Conservation (phyloP, 2,113 vertebrate genomes). For the Tapirus terrestris region DNA sequence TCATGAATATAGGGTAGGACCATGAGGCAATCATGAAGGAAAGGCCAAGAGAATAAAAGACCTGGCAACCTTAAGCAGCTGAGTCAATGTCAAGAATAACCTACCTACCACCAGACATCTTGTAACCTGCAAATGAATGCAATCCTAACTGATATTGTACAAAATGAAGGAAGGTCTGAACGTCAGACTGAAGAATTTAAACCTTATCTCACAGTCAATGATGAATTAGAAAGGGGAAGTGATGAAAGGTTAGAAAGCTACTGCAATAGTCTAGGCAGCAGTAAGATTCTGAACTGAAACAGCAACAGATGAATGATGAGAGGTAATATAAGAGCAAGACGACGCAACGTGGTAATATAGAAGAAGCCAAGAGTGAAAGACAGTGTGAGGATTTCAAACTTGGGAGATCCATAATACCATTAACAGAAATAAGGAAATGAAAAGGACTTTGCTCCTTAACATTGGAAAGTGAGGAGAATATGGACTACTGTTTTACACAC, state of each 20-base stretch:
- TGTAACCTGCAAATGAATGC: not conserved
- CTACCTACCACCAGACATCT: not conserved
- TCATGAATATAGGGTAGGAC: not conserved
- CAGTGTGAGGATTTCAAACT: not conserved
- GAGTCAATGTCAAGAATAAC: not conserved
- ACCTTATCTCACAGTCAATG: not conserved
- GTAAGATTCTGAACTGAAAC: not conserved
- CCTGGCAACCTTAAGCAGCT: not conserved
- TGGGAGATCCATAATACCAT: not conserved
- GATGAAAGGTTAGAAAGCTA: not conserved
- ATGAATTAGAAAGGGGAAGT: not conserved
- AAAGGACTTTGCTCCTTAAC: not conserved
- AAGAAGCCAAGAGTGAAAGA: not conserved
- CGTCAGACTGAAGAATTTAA: not conserved
- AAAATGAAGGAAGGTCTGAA: not conserved
- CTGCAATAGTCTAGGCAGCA: not conserved
- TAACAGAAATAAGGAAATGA: not conserved
- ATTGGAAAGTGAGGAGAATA: not conserved
- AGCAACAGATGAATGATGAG: not conserved
- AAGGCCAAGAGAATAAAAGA: not conserved
- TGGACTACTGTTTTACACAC: not conserved
- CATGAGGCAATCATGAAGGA: not conserved
- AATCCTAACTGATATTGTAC: not conserved
- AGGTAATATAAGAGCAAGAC: not conserved
- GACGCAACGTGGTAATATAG: not conserved